Percentiles rank a stretch among this genome's conserved stretches.
These are phyloP conservation scores for Chrysotoxum bicinctum DNA, from an alignment of 2,888 invertebrate species.

Conservation along the genomic window DNA sequence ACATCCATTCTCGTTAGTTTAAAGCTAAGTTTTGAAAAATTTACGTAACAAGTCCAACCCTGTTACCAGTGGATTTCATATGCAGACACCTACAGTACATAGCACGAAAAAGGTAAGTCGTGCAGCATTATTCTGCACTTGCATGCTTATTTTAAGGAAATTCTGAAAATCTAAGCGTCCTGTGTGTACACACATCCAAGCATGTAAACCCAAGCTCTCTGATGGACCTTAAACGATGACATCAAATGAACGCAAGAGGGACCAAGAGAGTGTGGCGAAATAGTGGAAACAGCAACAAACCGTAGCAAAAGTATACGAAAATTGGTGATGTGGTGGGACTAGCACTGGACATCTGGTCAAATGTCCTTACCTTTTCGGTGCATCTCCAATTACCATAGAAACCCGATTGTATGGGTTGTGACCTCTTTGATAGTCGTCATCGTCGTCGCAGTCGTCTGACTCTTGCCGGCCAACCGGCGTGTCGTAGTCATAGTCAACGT, in stretches of 20 bases:
- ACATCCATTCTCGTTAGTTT: too few relatives aligned
- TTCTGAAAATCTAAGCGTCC: slow-evolving; percentile 24
- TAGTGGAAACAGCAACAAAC: slow-evolving; percentile 11
- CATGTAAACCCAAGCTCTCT: not conserved
- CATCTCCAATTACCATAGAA: slow-evolving; percentile 34
- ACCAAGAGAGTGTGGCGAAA: slow-evolving; percentile 21
- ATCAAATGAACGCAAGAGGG: slow-evolving; percentile 43
- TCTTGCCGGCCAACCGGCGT: not conserved
- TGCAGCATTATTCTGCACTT: slow-evolving; percentile 6
- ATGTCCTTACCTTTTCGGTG: slow-evolving; percentile 62
- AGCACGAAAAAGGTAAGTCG: slow-evolving; percentile 14
- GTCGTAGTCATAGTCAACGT: not conserved
- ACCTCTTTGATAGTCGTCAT: slow-evolving; percentile 6
- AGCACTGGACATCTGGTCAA: slow-evolving; percentile 60
- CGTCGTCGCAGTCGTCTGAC: not conserved
- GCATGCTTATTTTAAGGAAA: slow-evolving; percentile 27
- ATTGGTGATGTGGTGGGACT: slow-evolving; percentile 10
- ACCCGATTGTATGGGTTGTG: slow-evolving; percentile 19
- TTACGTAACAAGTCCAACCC: not conserved
- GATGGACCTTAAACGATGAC: slow-evolving; percentile 47
- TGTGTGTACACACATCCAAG: not conserved
- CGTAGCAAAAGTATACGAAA: slow-evolving; percentile 29
- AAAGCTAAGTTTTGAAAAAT: not conserved
- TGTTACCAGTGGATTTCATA: not conserved
- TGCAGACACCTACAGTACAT: not conserved